These are phyloP conservation scores for Drosophila birchii DNA, from an alignment of 2,888 invertebrate species.

Conservation along the genomic window DNA sequence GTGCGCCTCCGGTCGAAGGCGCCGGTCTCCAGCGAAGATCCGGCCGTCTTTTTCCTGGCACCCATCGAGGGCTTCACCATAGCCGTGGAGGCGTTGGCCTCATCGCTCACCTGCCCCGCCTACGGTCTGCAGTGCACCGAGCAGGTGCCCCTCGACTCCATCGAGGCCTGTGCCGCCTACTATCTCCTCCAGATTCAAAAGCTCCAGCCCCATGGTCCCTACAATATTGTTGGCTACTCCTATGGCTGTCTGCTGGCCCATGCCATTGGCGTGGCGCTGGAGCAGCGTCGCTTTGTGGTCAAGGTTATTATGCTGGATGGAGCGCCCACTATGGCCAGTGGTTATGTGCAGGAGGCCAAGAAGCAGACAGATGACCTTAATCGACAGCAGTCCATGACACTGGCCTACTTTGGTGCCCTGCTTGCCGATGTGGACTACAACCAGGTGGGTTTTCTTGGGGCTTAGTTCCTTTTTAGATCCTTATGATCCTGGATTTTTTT, in stretches of 20 bases:
- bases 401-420: conserved; percentile 93
- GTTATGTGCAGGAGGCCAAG: conserved; percentile 89
- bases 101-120: conserved; percentile 90
- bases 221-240: conserved; percentile 96
- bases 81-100: conserved; percentile 90
- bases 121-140: conserved; percentile 95
- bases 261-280: conserved; percentile 96
- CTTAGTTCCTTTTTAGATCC: neutral
- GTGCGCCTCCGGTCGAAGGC: conserved; percentile 88
- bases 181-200: conserved; percentile 90
- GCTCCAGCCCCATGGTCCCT: conserved; percentile 92
- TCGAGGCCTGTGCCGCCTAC: conserved; percentile 90
- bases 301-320: conserved; percentile 93
- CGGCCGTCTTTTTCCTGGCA: conserved; percentile 90
- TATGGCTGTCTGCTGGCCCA: conserved; percentile 97
- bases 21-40: conserved; percentile 77
- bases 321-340: conserved; percentile 92
- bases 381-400: conserved; percentile 89
- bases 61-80: conserved; percentile 95
- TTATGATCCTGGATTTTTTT: neutral
- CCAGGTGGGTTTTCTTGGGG: conserved; percentile 85
- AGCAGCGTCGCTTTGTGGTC: conserved; percentile 85
- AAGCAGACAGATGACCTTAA: conserved; percentile 85
- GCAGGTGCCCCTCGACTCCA: conserved; percentile 90
- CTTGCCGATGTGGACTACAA: conserved; percentile 91